Evolutionary conservation across 2,888 invertebrate genomes (phyloP).

Genomic region (Calliphora vomitoria): DNA sequence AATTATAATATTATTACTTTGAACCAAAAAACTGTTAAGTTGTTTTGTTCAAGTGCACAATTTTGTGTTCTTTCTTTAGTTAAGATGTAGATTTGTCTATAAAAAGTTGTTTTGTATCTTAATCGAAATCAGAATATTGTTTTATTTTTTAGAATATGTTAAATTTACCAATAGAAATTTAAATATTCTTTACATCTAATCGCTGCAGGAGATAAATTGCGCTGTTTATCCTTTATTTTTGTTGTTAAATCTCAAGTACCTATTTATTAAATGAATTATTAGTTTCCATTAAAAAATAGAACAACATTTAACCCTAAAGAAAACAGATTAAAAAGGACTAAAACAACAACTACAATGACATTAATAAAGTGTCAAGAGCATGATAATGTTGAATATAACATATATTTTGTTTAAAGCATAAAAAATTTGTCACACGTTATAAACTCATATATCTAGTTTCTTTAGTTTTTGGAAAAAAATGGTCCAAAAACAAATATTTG

Average conservation of each 20-base stretch:
- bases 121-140: too few relatives aligned
- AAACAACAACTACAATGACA: conserved; percentile 18
- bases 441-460: conserved; percentile 58
- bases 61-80: too few relatives aligned
- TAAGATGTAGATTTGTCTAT: too few relatives aligned
- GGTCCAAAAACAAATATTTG: conserved; percentile 45
- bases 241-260: conserved; percentile 38
- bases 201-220: too few relatives aligned
- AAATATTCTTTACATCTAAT: too few relatives aligned
- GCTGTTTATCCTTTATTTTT: neutral
- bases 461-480: conserved; percentile 25
- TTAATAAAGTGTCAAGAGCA: conserved; percentile 72
- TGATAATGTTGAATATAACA: conserved; percentile 16
- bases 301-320: conserved; percentile 50
- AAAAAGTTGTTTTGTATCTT: too few relatives aligned
- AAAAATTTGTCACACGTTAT: conserved; percentile 74
- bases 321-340: conserved; percentile 7
- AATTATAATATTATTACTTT: too few relatives aligned
- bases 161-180: too few relatives aligned
- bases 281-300: conserved; percentile 31
- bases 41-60: too few relatives aligned
- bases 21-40: too few relatives aligned
- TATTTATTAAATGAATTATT: conserved; percentile 51
- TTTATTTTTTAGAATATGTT: too few relatives aligned
- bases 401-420: conserved; percentile 8